These are phyloP conservation scores for Zaprionus gabonicus DNA, from an alignment of 1,140 invertebrate species.

Conservation along the genomic window DNA sequence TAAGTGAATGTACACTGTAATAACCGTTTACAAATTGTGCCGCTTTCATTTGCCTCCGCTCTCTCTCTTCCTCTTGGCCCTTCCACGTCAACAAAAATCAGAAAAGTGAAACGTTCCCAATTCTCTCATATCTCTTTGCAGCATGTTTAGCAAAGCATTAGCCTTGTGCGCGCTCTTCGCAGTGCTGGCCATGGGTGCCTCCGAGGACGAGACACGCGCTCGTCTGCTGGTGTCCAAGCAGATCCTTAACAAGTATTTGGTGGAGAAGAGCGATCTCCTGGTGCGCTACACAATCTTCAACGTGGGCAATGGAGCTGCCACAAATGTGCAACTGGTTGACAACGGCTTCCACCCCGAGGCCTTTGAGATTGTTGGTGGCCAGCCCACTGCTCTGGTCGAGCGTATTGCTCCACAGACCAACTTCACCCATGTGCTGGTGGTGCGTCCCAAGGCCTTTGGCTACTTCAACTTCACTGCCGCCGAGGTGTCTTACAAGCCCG, in stretches of 20 bases:
- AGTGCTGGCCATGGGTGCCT: constrained; percentile 64
- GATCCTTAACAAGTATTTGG: constrained; percentile 98
- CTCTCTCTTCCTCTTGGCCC: constrained; percentile 28
- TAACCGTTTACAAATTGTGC: neutral
- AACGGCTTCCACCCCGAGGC: constrained; percentile 95
- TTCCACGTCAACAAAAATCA: constrained; percentile 81
- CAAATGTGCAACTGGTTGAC: constrained; percentile 95
- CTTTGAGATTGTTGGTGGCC: constrained; percentile 94
- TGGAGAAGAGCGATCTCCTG: constrained; percentile 98
- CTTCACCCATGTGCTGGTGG: constrained; percentile 96
- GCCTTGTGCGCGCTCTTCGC: constrained; percentile 68
- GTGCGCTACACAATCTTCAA: constrained; percentile 96
- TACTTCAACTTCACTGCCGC: constrained; percentile 99
- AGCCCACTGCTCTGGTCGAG: constrained; percentile 92
- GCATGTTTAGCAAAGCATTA: constrained; percentile 74
- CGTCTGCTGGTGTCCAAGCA: constrained; percentile 93
- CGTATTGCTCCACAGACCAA: constrained; percentile 96
- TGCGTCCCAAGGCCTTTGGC: constrained; percentile 94
- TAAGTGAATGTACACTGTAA: constrained; percentile 19
- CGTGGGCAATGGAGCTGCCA: constrained; percentile 93
- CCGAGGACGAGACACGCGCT: constrained; percentile 89
- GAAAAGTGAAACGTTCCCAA: constrained; percentile 62
- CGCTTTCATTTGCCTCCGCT: constrained; percentile 15
- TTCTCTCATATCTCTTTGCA: constrained; percentile 35
- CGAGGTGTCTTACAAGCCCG: constrained; percentile 94